phyloP scores from a whole-genome alignment of 35 echinoderm and acorn worm genomes.

The Apostichopus japonicus region DNA sequence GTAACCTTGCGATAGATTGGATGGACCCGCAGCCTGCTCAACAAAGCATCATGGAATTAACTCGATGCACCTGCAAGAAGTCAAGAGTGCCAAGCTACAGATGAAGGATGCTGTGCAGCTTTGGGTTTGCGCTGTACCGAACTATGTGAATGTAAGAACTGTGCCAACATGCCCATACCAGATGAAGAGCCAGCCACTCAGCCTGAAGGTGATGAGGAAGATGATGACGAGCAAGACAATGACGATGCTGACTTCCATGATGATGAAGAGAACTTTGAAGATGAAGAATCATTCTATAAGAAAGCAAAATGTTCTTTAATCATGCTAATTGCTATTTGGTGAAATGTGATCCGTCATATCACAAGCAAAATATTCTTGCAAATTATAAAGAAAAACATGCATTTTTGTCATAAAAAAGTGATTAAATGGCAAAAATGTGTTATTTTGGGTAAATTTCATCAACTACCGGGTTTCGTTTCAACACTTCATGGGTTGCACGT shows the following conservation, averaged over 20 bases:
- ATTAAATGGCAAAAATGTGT: too few species aligned
- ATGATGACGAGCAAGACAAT: not conserved
- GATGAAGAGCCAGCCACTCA: not conserved
- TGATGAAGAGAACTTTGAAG: not conserved
- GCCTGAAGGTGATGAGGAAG: not conserved
- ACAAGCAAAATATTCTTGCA: too few species aligned
- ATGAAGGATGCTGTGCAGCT: conserved; percentile 15
- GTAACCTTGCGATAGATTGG: conserved; percentile 67
- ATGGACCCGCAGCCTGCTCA: conserved; percentile 9
- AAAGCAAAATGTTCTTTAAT: too few species aligned
- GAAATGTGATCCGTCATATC: too few species aligned
- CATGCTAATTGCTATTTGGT: too few species aligned
- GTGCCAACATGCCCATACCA: conserved; percentile 12
- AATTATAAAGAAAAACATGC: too few species aligned
- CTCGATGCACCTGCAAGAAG: not conserved
- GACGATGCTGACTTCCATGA: not conserved
- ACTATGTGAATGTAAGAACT: conserved; percentile 27
- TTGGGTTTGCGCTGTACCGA: conserved; percentile 26
- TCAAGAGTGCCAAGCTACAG: conserved; percentile 26
- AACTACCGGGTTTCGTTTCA: too few species aligned
- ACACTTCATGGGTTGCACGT: too few species aligned
- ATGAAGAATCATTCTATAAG: too few species aligned
- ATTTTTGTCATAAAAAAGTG: too few species aligned
- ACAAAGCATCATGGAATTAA: too few species aligned
- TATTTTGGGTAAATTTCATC: too few species aligned